Evolutionary conservation across 2,888 invertebrate species (phyloP), one percentile per base, ranked within the genome.

Genomic region (Phytoseiulus persimilis): DNA sequence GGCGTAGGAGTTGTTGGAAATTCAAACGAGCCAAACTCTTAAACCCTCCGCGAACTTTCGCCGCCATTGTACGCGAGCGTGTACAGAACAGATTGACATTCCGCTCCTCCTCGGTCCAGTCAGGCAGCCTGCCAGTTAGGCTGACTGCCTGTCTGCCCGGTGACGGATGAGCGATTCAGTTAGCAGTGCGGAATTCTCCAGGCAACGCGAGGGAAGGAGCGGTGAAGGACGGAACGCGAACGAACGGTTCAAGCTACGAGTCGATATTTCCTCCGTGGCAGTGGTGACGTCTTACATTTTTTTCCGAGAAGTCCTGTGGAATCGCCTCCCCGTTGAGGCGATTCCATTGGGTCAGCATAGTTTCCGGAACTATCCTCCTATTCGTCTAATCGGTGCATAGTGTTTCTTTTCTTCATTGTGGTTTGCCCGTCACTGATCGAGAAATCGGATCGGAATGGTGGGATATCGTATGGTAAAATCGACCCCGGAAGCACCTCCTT

Each of bases 1-100:
- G 18, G 28, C 65, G 65, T 65, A 65, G 65, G 18, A 65, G 23
- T 23, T 23, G 65, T 65, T 65, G 2, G 65, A 65, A 65, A 65
- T 65, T 65, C 65, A 65, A 65, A 65, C 65, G 65, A 65, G 65
- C 23, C 65, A 65, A 14, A 65, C 23, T 28, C 28, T 65, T 28
- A 28, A 65, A 65, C 65, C 18, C 28, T 65, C 28, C 9, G 65
- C 28, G 65, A 65, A 65, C 65, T 65, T 65, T 65, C 65, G 65
- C 65, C 65, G 65, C 65, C 65, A 65, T 65, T 65, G 65, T 65
- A 28, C 28, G 11, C 65, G 65, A 65, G 14, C 65, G 65, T 1
- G 65, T 65, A 65, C 65, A 65, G 65, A 65, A 65, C 65, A 65
- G 65, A 65, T 65, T 65, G 65, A 65, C 65, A 65, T 65, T 65